A percentile compares a stretch with the other conserved stretches of the same genome.
Evolutionary conservation across 2,888 invertebrate species (phyloP).

Genomic region (Eretmocerus hayati): DNA sequence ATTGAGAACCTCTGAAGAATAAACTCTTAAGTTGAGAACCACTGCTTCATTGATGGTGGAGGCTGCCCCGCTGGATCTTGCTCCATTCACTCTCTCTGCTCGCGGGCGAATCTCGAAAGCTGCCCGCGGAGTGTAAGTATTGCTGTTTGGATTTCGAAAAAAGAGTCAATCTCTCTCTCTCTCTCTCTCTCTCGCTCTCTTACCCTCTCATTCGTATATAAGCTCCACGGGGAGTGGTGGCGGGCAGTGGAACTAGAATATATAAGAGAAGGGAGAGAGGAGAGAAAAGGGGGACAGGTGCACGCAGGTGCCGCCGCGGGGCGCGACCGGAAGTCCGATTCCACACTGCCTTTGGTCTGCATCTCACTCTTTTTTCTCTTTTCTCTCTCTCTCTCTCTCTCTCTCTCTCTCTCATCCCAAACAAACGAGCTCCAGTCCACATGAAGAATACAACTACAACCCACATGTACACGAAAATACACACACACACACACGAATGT

Average conservation of each 20-base stretch:
- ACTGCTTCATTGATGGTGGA: constrained; percentile 43
- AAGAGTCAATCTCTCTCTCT: constrained; percentile 21
- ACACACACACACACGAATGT: too few species aligned
- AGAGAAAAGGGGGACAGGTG: constrained; percentile 27
- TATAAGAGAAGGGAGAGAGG: constrained; percentile 15
- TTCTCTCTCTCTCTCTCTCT: background rate
- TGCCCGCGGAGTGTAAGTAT: too few species aligned
- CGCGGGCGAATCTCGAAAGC: constrained; percentile 13
- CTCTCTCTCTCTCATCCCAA: too few species aligned
- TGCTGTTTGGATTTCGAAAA: constrained; percentile 2
- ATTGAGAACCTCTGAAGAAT: background rate
- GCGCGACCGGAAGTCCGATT: constrained; percentile 42
- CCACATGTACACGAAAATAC: too few species aligned
- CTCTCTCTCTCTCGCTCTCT: too few species aligned
- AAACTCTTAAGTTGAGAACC: constrained; percentile 32
- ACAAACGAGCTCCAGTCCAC: constrained; percentile 20
- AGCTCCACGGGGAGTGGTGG: too few species aligned
- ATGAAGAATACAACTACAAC: too few species aligned
- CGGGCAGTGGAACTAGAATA: too few species aligned
- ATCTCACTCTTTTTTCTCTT: constrained; percentile 1
- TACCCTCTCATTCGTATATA: background rate
- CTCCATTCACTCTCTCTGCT: constrained; percentile 29
- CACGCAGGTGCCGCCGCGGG: constrained; percentile 41
- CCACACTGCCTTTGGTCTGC: constrained; percentile 10
- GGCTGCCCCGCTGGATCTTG: constrained; percentile 25